Percentiles rank a stretch among this genome's conserved stretches.
These are phyloP conservation scores for Dinocampus coccinellae DNA, from an alignment of 2,888 invertebrate genomes.

Conservation along the genomic window DNA sequence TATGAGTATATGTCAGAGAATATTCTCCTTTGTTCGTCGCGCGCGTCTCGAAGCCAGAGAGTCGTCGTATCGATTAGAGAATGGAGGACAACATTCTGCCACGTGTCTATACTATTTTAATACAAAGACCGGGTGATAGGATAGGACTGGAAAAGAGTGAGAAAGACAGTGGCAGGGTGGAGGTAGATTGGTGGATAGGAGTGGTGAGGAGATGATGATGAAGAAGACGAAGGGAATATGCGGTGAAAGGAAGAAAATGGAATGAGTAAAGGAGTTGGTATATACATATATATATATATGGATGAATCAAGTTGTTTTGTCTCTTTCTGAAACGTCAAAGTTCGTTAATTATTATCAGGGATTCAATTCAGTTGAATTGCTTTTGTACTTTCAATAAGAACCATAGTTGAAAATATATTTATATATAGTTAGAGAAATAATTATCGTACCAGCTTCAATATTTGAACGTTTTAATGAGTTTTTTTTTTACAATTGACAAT, in stretches of 20 bases:
- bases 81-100: constrained; percentile 32
- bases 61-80: constrained; percentile 52
- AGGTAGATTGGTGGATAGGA: constrained; percentile 33
- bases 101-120: constrained; percentile 41
- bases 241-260: not conserved
- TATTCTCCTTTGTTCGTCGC: constrained; percentile 26
- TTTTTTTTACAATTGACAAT: not conserved
- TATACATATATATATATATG: not conserved
- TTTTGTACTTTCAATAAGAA: not conserved
- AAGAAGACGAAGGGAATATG: not conserved
- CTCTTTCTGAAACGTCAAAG: constrained; percentile 34
- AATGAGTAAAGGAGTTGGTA: not conserved
- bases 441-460: constrained; percentile 23
- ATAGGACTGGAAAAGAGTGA: not conserved
- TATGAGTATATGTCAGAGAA: constrained; percentile 24
- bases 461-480: constrained; percentile 34
- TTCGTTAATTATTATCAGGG: constrained; percentile 38
- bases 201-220: constrained; percentile 1
- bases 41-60: constrained; percentile 33
- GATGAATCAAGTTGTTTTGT: not conserved
- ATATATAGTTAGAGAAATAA: constrained; percentile 5
- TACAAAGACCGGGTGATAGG: constrained; percentile 44
- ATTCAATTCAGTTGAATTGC: constrained; percentile 31
- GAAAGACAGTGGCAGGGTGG: too few relatives aligned
- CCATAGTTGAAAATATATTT: constrained; percentile 2